Conservation (phyloP, 2,888 invertebrate species). For the Eupithecia exiguata region DNA sequence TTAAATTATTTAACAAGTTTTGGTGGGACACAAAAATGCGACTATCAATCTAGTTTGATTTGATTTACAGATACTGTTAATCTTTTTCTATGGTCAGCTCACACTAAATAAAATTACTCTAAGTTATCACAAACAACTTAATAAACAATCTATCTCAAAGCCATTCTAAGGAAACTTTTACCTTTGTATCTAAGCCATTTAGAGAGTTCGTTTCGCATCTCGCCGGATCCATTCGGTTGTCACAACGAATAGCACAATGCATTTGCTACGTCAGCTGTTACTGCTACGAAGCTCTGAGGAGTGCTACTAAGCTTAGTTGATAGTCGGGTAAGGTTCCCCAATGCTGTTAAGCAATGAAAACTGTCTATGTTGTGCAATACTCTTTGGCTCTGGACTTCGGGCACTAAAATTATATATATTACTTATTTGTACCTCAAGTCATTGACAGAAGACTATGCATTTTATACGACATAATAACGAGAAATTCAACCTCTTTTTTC, state of each 20-base stretch:
- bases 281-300: constrained; percentile 36
- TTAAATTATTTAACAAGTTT: not conserved
- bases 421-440: not conserved
- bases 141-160: constrained; percentile 1
- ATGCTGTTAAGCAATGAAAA: not conserved
- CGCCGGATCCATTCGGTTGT: constrained; percentile 35
- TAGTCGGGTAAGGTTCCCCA: not conserved
- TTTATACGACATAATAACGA: not conserved
- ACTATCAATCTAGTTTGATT: not conserved
- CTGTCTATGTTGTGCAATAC: not conserved
- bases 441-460: not conserved
- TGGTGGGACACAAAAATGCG: not conserved
- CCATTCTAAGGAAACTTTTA: constrained; percentile 30
- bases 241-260: constrained; percentile 40
- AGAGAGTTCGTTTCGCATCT: constrained; percentile 25
- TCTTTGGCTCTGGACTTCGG: not conserved
- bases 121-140: not conserved
- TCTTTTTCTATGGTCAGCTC: not conserved
- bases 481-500: not conserved
- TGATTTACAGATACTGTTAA: not conserved
- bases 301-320: constrained; percentile 6
- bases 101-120: not conserved
- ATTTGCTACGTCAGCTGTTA: constrained; percentile 45
- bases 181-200: constrained; percentile 16
- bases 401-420: too few relatives aligned